A percentile compares a stretch with the other conserved stretches of the same genome.
Evolutionary conservation across 2,888 invertebrate genomes (phyloP).

Genomic region (Ochropleura plecta): DNA sequence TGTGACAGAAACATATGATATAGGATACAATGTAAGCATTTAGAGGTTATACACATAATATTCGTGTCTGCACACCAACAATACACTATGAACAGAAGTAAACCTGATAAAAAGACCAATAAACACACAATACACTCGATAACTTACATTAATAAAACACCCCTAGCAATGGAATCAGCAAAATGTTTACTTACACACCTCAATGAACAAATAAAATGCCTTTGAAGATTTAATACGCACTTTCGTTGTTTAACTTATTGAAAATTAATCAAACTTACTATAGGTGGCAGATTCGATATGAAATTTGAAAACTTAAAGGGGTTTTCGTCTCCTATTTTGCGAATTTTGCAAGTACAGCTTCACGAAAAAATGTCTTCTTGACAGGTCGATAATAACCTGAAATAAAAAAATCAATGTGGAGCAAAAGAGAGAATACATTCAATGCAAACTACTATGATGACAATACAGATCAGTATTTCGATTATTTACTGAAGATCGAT

Average conservation of each 20-base stretch:
- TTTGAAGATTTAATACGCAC: conserved; percentile 14
- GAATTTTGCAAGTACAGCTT: conserved; percentile 85
- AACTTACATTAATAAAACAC: conserved; percentile 31
- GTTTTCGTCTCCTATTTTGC: conserved; percentile 91
- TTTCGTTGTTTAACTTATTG: conserved; percentile 15
- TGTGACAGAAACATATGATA: conserved; percentile 65
- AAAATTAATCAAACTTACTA: conserved; percentile 79
- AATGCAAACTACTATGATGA: conserved; percentile 47
- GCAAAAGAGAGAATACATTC: conserved; percentile 69
- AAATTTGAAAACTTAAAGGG: conserved; percentile 90
- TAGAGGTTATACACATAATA: conserved; percentile 60
- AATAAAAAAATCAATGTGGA: conserved; percentile 88
- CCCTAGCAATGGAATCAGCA: conserved; percentile 29
- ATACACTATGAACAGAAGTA: conserved; percentile 13
- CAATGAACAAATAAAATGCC: conserved; percentile 40
- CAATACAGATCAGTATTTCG: conserved; percentile 50
- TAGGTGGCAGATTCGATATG: conserved; percentile 90
- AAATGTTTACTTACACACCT: conserved; percentile 61
- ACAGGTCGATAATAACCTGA: conserved; percentile 90
- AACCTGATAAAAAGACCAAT: background rate
- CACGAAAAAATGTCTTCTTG: conserved; percentile 89
- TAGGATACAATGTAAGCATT: conserved; percentile 46
- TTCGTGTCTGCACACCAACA: conserved; percentile 3
- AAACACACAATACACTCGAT: conserved; percentile 8
- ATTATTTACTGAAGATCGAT: conserved; percentile 66